These are phyloP conservation scores for Speoplatyrhinus poulsoni DNA, from an alignment of 2,113 vertebrate genomes.

Conservation along the genomic window DNA sequence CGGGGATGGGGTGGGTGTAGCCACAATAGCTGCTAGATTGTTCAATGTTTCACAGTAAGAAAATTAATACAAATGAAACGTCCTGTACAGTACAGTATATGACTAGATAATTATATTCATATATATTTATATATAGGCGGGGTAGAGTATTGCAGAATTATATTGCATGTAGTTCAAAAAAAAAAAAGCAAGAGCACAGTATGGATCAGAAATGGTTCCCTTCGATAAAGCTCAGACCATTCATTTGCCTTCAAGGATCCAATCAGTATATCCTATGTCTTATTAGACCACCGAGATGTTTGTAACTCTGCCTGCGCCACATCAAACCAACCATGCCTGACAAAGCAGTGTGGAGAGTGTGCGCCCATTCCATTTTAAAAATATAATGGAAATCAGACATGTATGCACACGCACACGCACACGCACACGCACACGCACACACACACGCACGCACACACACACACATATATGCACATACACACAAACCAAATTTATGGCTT, in stretches of 20 bases:
- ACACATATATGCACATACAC: constrained; percentile 26
- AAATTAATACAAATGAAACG: constrained; percentile 57
- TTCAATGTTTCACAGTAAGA: constrained; percentile 68
- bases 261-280: constrained; percentile 49
- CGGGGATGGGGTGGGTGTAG: constrained; percentile 56
- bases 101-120: constrained; percentile 73
- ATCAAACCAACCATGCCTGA: constrained; percentile 52
- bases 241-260: constrained; percentile 61
- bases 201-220: constrained; percentile 68
- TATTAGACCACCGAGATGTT: constrained; percentile 51
- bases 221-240: constrained; percentile 68
- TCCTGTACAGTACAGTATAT: constrained; percentile 75
- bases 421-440: constrained; percentile 53
- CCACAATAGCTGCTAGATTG: constrained; percentile 76
- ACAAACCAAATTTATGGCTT: constrained; percentile 83
- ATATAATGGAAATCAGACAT: constrained; percentile 55
- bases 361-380: constrained; percentile 49
- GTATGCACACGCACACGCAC: constrained; percentile 56
- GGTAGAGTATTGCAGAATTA: constrained; percentile 79
- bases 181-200: constrained; percentile 77
- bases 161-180: constrained; percentile 78
- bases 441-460: constrained; percentile 23
- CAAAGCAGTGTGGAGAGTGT: constrained; percentile 50
- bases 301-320: constrained; percentile 48
- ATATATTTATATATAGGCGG: constrained; percentile 75